Conservation (phyloP, 2,797 vertebrate species). For the Carapus acus region DNA sequence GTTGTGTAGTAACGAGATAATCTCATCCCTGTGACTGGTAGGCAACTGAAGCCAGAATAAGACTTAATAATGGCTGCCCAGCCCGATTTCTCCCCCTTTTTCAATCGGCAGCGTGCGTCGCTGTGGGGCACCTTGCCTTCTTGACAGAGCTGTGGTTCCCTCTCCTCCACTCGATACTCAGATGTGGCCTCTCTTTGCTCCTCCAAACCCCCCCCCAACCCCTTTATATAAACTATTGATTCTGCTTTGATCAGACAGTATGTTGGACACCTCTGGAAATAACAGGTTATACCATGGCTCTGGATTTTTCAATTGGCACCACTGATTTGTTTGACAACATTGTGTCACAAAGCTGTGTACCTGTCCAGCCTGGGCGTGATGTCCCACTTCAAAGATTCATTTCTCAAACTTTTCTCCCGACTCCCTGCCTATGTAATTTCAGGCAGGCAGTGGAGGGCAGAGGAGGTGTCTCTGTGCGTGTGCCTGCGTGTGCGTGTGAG, state of each 20-base stretch:
- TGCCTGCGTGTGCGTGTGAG: no score
- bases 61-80: background rate
- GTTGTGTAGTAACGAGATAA: background rate
- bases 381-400: background rate
- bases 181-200: background rate
- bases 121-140: background rate
- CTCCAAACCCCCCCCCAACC: background rate
- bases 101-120: background rate
- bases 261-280: no score
- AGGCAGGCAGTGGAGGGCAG: constrained; percentile 10
- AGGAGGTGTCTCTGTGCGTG: constrained; percentile 51
- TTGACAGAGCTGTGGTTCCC: background rate
- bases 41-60: background rate
- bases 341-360: no score
- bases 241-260: no score
- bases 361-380: background rate
- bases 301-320: background rate
- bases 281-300: background rate
- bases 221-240: no score
- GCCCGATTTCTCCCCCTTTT: background rate
- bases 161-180: no score
- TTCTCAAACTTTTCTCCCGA: background rate
- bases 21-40: background rate
- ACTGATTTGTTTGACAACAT: no score
- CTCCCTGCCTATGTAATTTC: constrained; percentile 5